Evolutionary conservation across 2,797 vertebrate genomes (phyloP).

Genomic region (Notamacropus eugenii): DNA sequence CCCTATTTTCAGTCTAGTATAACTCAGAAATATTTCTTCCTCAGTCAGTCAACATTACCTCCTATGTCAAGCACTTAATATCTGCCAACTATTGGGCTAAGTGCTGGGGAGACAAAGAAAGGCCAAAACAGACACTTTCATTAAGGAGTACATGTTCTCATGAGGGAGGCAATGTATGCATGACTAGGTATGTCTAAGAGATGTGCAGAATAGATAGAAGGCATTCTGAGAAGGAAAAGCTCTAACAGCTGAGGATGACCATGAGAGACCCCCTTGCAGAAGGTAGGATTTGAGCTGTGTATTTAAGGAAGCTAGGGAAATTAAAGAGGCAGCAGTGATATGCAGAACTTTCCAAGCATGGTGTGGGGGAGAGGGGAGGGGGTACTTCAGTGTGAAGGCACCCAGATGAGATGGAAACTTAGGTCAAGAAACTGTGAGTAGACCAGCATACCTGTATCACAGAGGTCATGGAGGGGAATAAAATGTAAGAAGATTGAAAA

Average conservation of each 20-base stretch:
- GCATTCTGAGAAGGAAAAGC: not conserved
- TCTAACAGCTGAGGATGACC: not conserved
- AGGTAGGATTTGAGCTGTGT: not conserved
- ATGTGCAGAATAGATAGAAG: not conserved
- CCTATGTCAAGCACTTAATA: not conserved
- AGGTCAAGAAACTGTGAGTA: not conserved
- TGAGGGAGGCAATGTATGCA: not conserved
- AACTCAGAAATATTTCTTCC: not conserved
- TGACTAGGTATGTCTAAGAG: not conserved
- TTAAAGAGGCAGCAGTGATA: not conserved
- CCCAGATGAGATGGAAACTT: not conserved
- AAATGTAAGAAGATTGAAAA: not conserved
- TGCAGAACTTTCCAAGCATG: not conserved
- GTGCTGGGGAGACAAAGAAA: not conserved
- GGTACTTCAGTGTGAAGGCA: not conserved
- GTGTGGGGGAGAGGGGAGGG: not conserved
- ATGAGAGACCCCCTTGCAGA: not conserved
- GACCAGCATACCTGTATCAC: not conserved
- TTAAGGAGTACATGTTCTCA: not conserved
- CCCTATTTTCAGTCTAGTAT: fast-evolving
- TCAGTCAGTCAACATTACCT: fast-evolving
- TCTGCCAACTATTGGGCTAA: not conserved
- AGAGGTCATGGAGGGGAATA: not conserved
- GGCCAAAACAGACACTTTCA: not conserved
- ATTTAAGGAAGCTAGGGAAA: not conserved